Evolutionary conservation across 2,797 vertebrate species (phyloP).

Genomic region (Sebastes baramenuke): DNA sequence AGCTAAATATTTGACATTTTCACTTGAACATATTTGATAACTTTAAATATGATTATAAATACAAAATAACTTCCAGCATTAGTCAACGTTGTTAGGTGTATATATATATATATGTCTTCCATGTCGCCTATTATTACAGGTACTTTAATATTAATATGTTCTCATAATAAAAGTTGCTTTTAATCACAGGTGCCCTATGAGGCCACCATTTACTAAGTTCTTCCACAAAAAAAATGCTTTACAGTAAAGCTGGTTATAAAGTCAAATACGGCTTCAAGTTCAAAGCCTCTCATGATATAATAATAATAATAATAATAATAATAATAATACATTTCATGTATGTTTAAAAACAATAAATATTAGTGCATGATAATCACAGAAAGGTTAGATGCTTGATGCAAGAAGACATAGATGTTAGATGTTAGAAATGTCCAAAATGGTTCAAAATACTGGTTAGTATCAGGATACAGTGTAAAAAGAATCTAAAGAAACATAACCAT

Average conservation of each 20-base stretch:
- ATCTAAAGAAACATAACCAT: background rate
- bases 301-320: too few relatives aligned
- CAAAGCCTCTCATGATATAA: conserved; percentile 2
- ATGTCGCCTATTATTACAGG: conserved; percentile 36
- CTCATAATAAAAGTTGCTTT: background rate
- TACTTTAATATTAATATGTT: conserved; percentile 18
- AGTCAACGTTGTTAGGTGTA: background rate
- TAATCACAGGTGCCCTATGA: background rate
- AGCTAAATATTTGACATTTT: background rate
- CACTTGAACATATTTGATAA: background rate
- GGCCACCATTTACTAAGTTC: background rate
- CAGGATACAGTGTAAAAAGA: background rate
- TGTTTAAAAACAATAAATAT: conserved; percentile 43
- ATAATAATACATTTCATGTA: background rate
- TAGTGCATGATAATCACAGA: conserved; percentile 2
- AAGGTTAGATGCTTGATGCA: background rate
- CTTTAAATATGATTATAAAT: background rate
- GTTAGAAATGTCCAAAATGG: background rate
- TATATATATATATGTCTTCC: background rate
- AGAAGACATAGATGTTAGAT: too few relatives aligned
- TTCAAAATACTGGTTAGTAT: background rate
- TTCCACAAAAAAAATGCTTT: background rate
- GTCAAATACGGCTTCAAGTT: conserved; percentile 4
- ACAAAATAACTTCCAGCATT: conserved; percentile 1
- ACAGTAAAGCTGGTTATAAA: background rate